These are phyloP conservation scores for Phyto melanocephala DNA, from an alignment of 2,888 invertebrate genomes.

Conservation along the genomic window DNA sequence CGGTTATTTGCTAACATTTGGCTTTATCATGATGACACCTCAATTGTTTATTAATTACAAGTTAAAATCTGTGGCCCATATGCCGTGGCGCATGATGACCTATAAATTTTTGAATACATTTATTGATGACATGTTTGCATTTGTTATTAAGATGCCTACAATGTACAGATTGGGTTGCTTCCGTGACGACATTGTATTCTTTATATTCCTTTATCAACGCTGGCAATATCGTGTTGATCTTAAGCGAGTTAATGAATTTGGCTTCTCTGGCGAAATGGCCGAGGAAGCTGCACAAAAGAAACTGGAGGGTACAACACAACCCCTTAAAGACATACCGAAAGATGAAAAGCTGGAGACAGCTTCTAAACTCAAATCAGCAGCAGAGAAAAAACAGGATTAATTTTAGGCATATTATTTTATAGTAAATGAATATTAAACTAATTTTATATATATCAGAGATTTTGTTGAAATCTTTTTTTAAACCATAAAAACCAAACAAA, in stretches of 20 bases:
- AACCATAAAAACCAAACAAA: not conserved
- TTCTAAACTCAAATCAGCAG: slow-evolving; percentile 71
- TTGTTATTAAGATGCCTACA: slow-evolving; percentile 99
- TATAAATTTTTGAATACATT: slow-evolving; percentile 99
- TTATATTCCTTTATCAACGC: slow-evolving; percentile 98
- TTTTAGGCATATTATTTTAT: slow-evolving; percentile 39
- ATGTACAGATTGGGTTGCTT: slow-evolving; percentile 99
- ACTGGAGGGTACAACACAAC: slow-evolving; percentile 56
- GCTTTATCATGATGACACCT: slow-evolving; percentile 99
- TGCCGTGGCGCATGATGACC: slow-evolving; percentile 99
- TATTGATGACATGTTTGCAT: slow-evolving; percentile 99
- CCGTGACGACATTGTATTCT: slow-evolving; percentile 99
- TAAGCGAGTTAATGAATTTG: slow-evolving; percentile 97
- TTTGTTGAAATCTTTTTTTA: slow-evolving; percentile 57
- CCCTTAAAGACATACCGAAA: slow-evolving; percentile 60
- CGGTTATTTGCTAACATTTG: slow-evolving; percentile 98
- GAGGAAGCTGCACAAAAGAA: slow-evolving; percentile 70
- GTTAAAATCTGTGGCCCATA: slow-evolving; percentile 98
- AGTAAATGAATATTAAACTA: slow-evolving; percentile 46
- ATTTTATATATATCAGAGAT: slow-evolving; percentile 53
- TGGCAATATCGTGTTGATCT: slow-evolving; percentile 99
- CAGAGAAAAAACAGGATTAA: slow-evolving; percentile 77
- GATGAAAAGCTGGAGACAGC: slow-evolving; percentile 41
- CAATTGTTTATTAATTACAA: slow-evolving; percentile 99
- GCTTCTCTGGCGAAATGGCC: slow-evolving; percentile 95